Evolutionary conservation across 2,797 vertebrate species (phyloP), one percentile per base, ranked within the genome.

Genomic region (Yasuhikotakia modesta): DNA sequence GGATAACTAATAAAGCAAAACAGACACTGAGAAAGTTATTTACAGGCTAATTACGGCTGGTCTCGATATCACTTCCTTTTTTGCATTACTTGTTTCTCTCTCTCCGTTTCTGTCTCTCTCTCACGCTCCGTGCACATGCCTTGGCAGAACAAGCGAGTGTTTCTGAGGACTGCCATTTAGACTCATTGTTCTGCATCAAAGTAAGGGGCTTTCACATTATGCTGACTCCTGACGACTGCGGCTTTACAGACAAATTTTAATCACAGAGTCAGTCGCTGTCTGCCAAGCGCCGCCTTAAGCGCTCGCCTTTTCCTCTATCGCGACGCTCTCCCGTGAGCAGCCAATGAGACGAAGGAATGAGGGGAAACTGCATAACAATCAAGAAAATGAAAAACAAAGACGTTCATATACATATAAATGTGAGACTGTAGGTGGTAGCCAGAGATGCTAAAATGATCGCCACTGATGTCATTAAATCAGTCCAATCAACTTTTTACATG

Each of bases 141-240:
- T 75, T 85, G 79, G 82, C 74, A 83, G 77, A 53, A 64, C 69
- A 80, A 83, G 70, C 68, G 74, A 81, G 67, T 50, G 53, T 75
- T 83, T 83, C 80, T 73, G 68, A 48, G 52, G 78, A 73, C 74
- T 83, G 71, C 78, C 64, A 78, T 83, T 85, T 82, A 76, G 70
- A 76, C 71, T 73, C 68, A 80, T 83, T 85, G 84, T 79, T 79
- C 80, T 82, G 84, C 76, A 79, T 80, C 73, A 80, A 83, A 83
- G 80, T 74, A 58, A 82, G 79, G 68, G 58, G 78, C 84, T 83
- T 85, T 85, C 80, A 85, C 81, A 85, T 81, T 76, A 81, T 83
- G 79, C 79, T 85, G 84, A 83, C 82, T 80, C 63, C 63, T 82
- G 75, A 80, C 73, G 65, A 73, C 58, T 50, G 73, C 80, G 82